Percentiles rank a stretch among this genome's conserved stretches.
Conservation (phyloP, 2,113 vertebrate species). For the Theristicus caerulescens region DNA sequence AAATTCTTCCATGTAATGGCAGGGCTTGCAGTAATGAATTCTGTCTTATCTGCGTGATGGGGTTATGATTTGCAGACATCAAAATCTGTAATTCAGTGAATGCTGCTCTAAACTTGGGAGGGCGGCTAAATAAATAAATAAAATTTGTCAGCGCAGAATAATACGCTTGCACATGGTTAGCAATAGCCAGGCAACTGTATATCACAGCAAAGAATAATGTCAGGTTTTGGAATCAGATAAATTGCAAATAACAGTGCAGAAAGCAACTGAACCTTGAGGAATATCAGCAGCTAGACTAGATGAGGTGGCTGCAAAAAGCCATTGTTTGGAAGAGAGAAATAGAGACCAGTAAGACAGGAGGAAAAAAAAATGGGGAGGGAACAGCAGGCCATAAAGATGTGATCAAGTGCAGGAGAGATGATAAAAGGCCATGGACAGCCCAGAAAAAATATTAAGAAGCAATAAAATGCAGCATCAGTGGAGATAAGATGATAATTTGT, state of each 20-base stretch:
- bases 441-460: conserved; percentile 50
- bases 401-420: conserved; percentile 10
- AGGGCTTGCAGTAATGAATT: conserved; percentile 42
- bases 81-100: conserved; percentile 46
- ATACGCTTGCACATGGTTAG: conserved; percentile 36
- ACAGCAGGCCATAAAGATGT: background rate
- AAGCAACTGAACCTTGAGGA: conserved; percentile 65
- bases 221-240: conserved; percentile 74
- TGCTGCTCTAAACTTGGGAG: background rate
- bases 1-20: background rate
- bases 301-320: conserved; percentile 27
- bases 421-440: conserved; percentile 14
- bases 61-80: conserved; percentile 58
- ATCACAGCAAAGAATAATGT: conserved; percentile 48
- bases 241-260: conserved; percentile 68
- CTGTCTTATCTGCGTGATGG: conserved; percentile 46
- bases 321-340: background rate
- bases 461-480: conserved; percentile 42
- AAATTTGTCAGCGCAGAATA: conserved; percentile 49
- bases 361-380: background rate
- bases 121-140: conserved; percentile 44
- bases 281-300: background rate
- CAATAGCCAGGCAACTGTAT: conserved; percentile 27
- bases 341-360: background rate
- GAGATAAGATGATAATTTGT: conserved; percentile 55